Base-by-base conservation (phyloP, 2,888 invertebrate genomes). In the Priapulus caudatus region DNA sequence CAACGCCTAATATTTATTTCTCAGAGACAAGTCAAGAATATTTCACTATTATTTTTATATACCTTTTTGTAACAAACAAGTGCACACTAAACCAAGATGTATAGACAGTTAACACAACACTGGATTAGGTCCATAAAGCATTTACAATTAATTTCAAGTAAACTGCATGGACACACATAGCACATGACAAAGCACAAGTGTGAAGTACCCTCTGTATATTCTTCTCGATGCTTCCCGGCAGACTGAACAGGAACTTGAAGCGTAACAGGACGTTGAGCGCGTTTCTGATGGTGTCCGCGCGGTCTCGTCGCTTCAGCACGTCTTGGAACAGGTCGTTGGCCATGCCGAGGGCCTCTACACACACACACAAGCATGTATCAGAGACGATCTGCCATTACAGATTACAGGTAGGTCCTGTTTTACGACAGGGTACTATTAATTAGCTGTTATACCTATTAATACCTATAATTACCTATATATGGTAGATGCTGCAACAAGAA, bases 231-330 rank as follows among this genome's bases (percentile, higher is more conserved):
- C 86, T 84, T 33, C 89, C 84, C 0, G 97, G 95, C 61, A 98
- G 78, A 68, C 93, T 91, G 71, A 98, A 97, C 4, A 98, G 78
- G 70, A 97, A 93, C 70, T 85, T 85, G 73, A 93, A 97, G 45
- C 97, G 78, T 49, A 89, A 88, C 60, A 98, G 78, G 4, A 97
- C 83, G 54, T 88, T 84, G 2, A 98, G 77, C 0, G 95, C 93
- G 65, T 92, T 93, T 47, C 97, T 78, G 0, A 93, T 97, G 50
- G 91, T 84, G 68, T 98, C 98, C 0, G 97, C 97, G 63, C 86
- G 81, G 66, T 97, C 97, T 67, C 92, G 85, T 52, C 93, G 79
- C 0, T 85, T 79, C 53, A 97, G 72, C 15, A 97, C 92, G 65
- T 91, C 91, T 49, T 90, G 85, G 68, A 95, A 97, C 54, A 97